phyloP scores from a whole-genome alignment of 2,113 vertebrate genomes.

The Hemiprocne comata region DNA sequence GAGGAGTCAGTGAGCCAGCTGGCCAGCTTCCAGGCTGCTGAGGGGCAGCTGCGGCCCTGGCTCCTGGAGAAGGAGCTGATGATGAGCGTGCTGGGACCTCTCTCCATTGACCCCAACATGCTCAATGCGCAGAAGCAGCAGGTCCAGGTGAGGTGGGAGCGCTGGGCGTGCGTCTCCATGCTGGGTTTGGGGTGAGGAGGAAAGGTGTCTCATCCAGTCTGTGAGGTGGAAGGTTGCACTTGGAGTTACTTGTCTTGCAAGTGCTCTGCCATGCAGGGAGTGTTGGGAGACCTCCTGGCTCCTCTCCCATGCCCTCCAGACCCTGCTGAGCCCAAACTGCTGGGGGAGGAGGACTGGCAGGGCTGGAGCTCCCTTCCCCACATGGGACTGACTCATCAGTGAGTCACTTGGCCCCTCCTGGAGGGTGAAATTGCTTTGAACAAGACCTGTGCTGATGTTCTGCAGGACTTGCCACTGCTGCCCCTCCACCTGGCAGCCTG shows the following conservation, averaged over 20 bases:
- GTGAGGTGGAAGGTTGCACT: not conserved
- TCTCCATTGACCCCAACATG: constrained; percentile 99
- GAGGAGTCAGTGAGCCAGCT: constrained; percentile 90
- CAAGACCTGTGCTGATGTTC: not conserved
- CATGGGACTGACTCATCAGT: not conserved
- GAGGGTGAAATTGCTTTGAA: not conserved
- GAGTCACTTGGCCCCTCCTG: constrained; percentile 34
- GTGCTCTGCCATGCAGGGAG: accelerated
- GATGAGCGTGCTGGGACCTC: constrained; percentile 97
- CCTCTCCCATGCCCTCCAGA: not conserved
- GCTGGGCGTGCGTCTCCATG: accelerated
- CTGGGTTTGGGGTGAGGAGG: not conserved
- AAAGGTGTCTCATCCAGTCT: accelerated
- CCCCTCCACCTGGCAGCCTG: not conserved
- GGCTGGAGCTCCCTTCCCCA: not conserved
- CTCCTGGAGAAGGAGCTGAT: constrained; percentile 96
- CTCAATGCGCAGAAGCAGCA: constrained; percentile 95
- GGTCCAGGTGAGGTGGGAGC: constrained; percentile 85
- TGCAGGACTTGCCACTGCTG: not conserved
- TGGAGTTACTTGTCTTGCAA: accelerated
- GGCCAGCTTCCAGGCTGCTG: constrained; percentile 87
- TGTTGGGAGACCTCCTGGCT: not conserved
- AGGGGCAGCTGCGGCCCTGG: constrained; percentile 92
- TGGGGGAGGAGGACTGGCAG: too few species aligned
- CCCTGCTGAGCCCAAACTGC: not conserved